These are phyloP conservation scores for Amphiura filiformis DNA, from an alignment of 35 echinoderm and acorn worm species.

Conservation along the genomic window DNA sequence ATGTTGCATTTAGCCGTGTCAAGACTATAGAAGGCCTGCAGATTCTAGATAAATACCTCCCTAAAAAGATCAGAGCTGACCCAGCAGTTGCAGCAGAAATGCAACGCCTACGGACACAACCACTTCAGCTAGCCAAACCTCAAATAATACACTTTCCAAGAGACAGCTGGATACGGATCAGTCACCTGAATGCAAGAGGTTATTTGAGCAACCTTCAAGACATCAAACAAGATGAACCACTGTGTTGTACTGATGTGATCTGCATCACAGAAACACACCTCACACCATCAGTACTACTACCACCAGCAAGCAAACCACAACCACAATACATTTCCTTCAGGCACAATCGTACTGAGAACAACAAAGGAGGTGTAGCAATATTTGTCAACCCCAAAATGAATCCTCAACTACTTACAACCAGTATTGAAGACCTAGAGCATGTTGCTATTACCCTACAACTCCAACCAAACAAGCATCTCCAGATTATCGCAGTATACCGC, in stretches of 20 bases:
- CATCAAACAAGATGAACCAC: not conserved
- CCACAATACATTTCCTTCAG: not conserved
- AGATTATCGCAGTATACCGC: not conserved
- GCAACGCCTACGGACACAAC: not conserved
- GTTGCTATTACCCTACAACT: not conserved
- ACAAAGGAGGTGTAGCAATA: not conserved
- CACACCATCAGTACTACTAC: not conserved
- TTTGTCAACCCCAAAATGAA: not conserved
- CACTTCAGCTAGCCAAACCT: not conserved
- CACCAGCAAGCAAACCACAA: not conserved
- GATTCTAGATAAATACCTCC: not conserved
- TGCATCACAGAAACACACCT: slow-evolving; percentile 44
- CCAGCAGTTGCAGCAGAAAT: not conserved
- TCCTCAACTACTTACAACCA: not conserved
- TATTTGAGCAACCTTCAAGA: not conserved
- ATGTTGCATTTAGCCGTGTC: slow-evolving; percentile 47
- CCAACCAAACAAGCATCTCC: not conserved
- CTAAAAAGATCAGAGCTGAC: slow-evolving; percentile 2
- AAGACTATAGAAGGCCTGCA: slow-evolving; percentile 33
- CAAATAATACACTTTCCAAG: too few relatives aligned
- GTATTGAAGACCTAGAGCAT: not conserved
- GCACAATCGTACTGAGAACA: not conserved
- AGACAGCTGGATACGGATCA: not conserved
- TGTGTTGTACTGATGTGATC: not conserved
- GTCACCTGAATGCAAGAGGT: not conserved